Evolutionary conservation across 2,113 vertebrate species (phyloP).

Genomic region (Sphyrna mokarran): DNA sequence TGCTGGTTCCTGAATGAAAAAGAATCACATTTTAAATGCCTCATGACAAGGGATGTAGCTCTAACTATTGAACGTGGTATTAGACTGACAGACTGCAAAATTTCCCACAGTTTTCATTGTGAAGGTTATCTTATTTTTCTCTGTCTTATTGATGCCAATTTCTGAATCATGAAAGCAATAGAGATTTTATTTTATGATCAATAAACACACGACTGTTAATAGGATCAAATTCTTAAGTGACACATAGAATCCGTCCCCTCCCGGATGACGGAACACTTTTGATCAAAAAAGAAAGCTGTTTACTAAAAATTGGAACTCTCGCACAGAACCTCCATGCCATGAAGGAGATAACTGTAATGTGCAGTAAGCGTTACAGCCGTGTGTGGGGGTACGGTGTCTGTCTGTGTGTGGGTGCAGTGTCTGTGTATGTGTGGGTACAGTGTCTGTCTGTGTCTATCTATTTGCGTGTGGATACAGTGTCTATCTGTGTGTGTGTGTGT

Average conservation of each 20-base stretch:
- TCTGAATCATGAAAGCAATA: conserved; percentile 46
- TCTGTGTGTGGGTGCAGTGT: no score
- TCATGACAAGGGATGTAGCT: conserved; percentile 51
- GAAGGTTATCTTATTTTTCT: conserved; percentile 56
- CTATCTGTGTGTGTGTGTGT: no score
- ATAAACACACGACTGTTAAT: conserved; percentile 57
- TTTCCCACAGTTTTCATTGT: conserved; percentile 53
- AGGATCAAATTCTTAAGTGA: conserved; percentile 58
- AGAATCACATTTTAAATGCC: conserved; percentile 47
- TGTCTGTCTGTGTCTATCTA: no score
- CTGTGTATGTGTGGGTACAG: neutral
- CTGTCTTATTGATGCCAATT: conserved; percentile 44
- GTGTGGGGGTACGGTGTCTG: no score
- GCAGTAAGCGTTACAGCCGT: neutral
- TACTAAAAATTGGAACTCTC: conserved; percentile 57
- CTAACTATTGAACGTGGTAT: conserved; percentile 67
- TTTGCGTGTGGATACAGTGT: neutral
- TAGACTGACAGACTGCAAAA: conserved; percentile 51
- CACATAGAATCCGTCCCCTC: conserved; percentile 53
- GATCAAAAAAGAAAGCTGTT: conserved; percentile 48
- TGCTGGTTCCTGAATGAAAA: conserved; percentile 42
- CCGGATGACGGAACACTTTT: conserved; percentile 58
- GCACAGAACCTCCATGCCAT: conserved; percentile 65
- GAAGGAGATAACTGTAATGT: neutral
- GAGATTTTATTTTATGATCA: conserved; percentile 46